Evolutionary conservation across 2,113 vertebrate species (phyloP).

Genomic region (Glaucidium brasilianum): DNA sequence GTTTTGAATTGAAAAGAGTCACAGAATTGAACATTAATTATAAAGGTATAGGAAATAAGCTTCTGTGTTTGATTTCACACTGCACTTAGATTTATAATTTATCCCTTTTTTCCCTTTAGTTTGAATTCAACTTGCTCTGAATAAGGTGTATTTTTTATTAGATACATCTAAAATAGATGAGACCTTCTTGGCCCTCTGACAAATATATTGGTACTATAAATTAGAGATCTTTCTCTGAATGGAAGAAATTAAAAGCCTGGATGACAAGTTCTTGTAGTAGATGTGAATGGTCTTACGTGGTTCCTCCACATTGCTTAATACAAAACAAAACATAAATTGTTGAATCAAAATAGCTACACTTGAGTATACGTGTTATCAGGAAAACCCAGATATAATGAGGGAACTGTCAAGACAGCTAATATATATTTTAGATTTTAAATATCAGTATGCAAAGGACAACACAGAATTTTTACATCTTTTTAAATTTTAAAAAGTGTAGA

Average conservation of each 20-base stretch:
- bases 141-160: not conserved
- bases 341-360: not conserved
- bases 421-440: not conserved
- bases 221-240: not conserved
- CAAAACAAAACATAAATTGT: not conserved
- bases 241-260: not conserved
- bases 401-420: not conserved
- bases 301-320: not conserved
- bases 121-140: not conserved
- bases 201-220: not conserved
- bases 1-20: not conserved
- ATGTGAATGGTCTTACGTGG: not conserved
- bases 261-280: not conserved
- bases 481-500: not conserved
- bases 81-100: not conserved
- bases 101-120: not conserved
- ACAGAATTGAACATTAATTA: not conserved
- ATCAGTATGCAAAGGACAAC: not conserved
- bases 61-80: not conserved
- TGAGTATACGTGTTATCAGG: rapidly evolving
- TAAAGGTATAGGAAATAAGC: not conserved
- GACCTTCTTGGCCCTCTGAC: not conserved
- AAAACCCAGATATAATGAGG: not conserved
- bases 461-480: not conserved
- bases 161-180: not conserved